These are phyloP conservation scores for Coleophora flavipennella DNA, from an alignment of 2,888 invertebrate genomes.

Conservation along the genomic window DNA sequence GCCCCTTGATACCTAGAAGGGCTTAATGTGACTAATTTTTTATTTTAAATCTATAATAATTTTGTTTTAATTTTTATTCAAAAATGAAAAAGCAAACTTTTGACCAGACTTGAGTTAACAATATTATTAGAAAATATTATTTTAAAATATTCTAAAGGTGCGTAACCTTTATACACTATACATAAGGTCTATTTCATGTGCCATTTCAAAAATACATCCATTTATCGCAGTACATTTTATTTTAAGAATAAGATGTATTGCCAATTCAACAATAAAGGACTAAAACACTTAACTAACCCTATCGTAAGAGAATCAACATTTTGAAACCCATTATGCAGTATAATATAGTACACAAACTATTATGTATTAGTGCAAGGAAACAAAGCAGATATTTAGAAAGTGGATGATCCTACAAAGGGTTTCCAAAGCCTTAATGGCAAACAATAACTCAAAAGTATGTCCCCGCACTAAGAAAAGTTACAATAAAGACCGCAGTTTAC, in stretches of 20 bases:
- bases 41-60: constrained; percentile 44
- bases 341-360: constrained; percentile 27
- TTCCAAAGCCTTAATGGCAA: constrained; percentile 51
- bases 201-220: constrained; percentile 39
- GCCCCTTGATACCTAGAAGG: constrained; percentile 48
- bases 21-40: constrained; percentile 57
- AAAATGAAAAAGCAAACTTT: constrained; percentile 48
- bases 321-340: constrained; percentile 35
- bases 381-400: constrained; percentile 23
- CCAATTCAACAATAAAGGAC: constrained; percentile 37
- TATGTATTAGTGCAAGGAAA: constrained; percentile 31
- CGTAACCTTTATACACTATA: constrained; percentile 33
- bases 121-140: constrained; percentile 53
- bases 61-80: constrained; percentile 21
- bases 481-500: constrained; percentile 38
- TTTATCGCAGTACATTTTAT: constrained; percentile 30
- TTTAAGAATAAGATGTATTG: constrained; percentile 23
- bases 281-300: constrained; percentile 42
- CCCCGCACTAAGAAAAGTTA: constrained; percentile 25
- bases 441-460: constrained; percentile 19
- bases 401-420: constrained; percentile 31
- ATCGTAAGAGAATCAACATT: constrained; percentile 28
- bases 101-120: constrained; percentile 46
- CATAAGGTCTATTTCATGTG: constrained; percentile 17
- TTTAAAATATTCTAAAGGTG: constrained; percentile 45